phyloP scores from a whole-genome alignment of 2,888 invertebrate species.

The Rutpela maculata region DNA sequence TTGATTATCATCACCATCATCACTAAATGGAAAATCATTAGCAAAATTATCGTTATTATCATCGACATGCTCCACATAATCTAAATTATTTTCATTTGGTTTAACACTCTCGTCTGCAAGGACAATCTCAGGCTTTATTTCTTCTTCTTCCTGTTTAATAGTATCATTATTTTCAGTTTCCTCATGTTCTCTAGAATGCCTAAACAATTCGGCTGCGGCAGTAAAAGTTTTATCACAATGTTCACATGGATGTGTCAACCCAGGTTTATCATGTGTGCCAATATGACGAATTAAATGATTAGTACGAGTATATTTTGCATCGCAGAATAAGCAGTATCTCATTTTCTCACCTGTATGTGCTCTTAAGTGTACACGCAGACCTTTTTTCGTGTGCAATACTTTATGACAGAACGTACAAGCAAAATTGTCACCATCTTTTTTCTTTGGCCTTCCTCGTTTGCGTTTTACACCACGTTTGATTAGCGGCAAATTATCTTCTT shows the following conservation, averaged over 20 bases:
- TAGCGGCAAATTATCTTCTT: constrained; percentile 62
- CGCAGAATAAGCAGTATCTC: constrained; percentile 68
- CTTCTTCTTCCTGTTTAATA: constrained; percentile 40
- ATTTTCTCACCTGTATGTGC: constrained; percentile 70
- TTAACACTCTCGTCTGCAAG: not conserved
- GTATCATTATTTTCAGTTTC: constrained; percentile 43
- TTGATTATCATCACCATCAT: constrained; percentile 51
- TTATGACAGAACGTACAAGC: constrained; percentile 69
- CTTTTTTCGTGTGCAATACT: constrained; percentile 66
- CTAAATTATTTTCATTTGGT: constrained; percentile 13
- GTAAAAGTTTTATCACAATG: constrained; percentile 57
- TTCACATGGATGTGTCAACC: constrained; percentile 57
- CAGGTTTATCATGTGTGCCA: constrained; percentile 65
- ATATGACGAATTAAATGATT: constrained; percentile 70
- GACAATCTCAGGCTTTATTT: constrained; percentile 37
- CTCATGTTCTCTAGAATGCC: constrained; percentile 58
- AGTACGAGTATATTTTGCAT: constrained; percentile 68
- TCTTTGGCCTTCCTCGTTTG: constrained; percentile 56
- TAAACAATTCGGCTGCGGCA: constrained; percentile 55
- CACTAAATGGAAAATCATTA: constrained; percentile 60
- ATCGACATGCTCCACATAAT: constrained; percentile 38
- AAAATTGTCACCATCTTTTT: constrained; percentile 56
- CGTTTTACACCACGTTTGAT: constrained; percentile 52
- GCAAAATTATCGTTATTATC: constrained; percentile 53
- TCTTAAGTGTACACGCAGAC: constrained; percentile 68